Conservation (phyloP, 30 jellyfish, hydroid and myxozoan species). For the Phacellophora camtschatica region DNA sequence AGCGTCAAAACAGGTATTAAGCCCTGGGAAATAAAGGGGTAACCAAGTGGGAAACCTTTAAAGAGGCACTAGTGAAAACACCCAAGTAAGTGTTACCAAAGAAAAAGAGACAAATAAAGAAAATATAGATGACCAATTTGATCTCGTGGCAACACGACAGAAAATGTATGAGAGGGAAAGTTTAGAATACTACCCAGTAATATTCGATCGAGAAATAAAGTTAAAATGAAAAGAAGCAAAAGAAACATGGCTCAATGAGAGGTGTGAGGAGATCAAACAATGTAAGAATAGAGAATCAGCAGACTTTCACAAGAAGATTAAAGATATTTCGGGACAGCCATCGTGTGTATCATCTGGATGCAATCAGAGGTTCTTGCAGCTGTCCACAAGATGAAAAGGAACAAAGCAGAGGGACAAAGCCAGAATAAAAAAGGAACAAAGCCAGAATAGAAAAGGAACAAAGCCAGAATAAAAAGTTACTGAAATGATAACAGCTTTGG, state of each 20-base stretch:
- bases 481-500: too few species aligned
- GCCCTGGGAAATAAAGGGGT: not conserved
- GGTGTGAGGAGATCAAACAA: constrained; percentile 38
- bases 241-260: constrained; percentile 15
- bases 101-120: not conserved
- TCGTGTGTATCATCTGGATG: too few species aligned
- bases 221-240: constrained; percentile 21
- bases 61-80: not conserved
- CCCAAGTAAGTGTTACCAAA: not conserved
- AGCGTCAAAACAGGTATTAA: not conserved
- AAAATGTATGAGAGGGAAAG: not conserved
- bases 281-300: not conserved
- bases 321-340: too few species aligned
- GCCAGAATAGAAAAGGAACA: too few species aligned
- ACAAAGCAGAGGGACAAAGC: too few species aligned
- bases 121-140: not conserved
- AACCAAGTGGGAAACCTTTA: not conserved
- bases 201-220: constrained; percentile 1
- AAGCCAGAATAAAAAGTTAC: too few species aligned
- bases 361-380: too few species aligned
- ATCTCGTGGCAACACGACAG: not conserved
- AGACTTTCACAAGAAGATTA: too few species aligned
- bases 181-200: constrained; percentile 5
- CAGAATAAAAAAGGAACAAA: too few species aligned
- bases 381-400: too few species aligned